Evolutionary conservation across 2,113 vertebrate genomes (phyloP), one percentile per base, ranked within the genome.

Genomic region (Nerophis lumbriciformis): DNA sequence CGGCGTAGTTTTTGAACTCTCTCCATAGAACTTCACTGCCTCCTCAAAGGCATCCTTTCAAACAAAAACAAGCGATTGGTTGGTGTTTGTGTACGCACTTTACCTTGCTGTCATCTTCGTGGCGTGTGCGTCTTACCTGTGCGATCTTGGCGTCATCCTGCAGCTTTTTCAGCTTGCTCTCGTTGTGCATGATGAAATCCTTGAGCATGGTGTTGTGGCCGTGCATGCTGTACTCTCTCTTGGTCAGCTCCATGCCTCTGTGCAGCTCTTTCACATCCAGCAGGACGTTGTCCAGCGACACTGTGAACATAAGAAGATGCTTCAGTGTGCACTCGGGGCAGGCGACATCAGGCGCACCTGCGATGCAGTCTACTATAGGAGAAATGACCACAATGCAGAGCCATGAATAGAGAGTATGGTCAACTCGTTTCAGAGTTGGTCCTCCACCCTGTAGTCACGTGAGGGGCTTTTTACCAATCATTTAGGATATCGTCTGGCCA

Each of bases 251-350:
- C 95, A 99, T 94, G 9, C 96, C 96, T 69, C 94, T 86, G 66
- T 94, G 92, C 77, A 98, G 89, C 91, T 98, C 97, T 87, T 90
- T 94, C 4, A 98, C 94, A 0, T 98, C 96, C 70, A 96, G 83
- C 79, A 99, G 79, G 63, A 98, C 97, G 0, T 98, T 98, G 71
- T 98, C 96, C 85, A 97, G 84, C 61, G 96, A 98, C 71, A 99
- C 96, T 98, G 85, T 0, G 39, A 28, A 53, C 48, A 51, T 16
- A 8, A 50, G 28, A 35, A 37, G 1, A 57, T 13, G 36, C 6
- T 6, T 64, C 44, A 69, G 54, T 4, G 28, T 28, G 28, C 28
- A 19, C 19, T 19, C 19, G 19, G 19, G 19, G 6, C 6, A 14
- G 2, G 0, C 50, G 37, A 12, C 55, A 11, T 19, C 7, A 44